Evolutionary conservation across 2,888 invertebrate genomes (phyloP), one percentile per base, ranked within the genome.

Genomic region (Chesias legatella): DNA sequence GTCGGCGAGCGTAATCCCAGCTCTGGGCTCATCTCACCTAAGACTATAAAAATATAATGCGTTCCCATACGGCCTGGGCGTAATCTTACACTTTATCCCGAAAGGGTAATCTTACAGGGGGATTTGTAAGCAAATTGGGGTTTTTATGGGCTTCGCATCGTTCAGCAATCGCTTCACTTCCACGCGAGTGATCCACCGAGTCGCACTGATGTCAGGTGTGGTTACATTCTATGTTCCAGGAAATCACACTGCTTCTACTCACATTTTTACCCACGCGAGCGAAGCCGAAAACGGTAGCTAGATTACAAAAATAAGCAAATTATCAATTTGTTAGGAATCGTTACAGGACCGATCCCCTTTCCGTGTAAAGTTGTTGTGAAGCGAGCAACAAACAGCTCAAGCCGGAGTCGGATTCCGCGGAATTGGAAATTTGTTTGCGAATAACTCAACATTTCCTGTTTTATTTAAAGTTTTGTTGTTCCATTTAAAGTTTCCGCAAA

Each of bases 401-500:
- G n/a, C 21, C 11, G 31, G 24, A 28, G 34, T 44, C 32, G 37
- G 41, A 31, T 50, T 41, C 25, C 37, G 26, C 28, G 29, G 33
- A 51, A 48, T 48, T 38, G 43, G 43, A 43, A n/a, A 43, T 33
- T 40, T 40, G 45, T 51, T 48, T 41, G 41, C 48, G 24, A 42
- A 44, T 52, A 50, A 50, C 32, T 50, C 48, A 42, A 46, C 44
- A 35, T 52, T 55, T 48, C 46, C 41, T 41, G 43, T 48, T 55
- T 54, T 50, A 48, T 50, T 52, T 52, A 50, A 54, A 48, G 43
- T 54, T 55, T 44, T 33, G 40, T 50, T 52, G 33, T 48, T 50
- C 48, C 50, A 44, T 50, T 44, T 50, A 46, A 49, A 54, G 51
- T 51, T 53, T 38, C 41, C 29, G 35, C 40, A 47, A 47, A 49